Base-by-base conservation (phyloP, 2,113 vertebrate genomes). In the Phyllopteryx taeniolatus region DNA sequence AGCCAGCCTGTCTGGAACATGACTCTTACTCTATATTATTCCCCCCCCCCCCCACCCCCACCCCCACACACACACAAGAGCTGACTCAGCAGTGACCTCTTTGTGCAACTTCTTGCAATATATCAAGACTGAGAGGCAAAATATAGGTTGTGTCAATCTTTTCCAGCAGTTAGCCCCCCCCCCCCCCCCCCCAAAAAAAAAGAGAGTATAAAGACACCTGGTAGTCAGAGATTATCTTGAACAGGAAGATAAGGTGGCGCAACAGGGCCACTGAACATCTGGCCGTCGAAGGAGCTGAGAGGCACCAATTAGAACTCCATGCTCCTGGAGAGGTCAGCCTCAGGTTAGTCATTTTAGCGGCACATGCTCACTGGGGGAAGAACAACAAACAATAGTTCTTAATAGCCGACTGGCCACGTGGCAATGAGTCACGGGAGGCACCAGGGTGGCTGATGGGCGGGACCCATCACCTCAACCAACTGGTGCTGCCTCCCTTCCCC, bases 401-500 rank as follows among this genome's bases (percentile, higher is more conserved):
- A 78, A 80, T 66, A 72, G 63, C 46, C 60, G 39, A 7, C 43
- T 10, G 31, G 85, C 86, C 83, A 87, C 74, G 86, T 86, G 83
- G 87, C 86, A 70, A 49, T 67, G 65, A 63, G 56, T 13, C 64
- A 0, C 10, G 61, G 70, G 67, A 68, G 15, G 73, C 78, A 81
- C 74, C 79, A 65, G 70, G 20, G 66, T 54, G 14, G 60, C 67
- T 76, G 31, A 61, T 68, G 47, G n/a, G 74, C 71, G 33, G 22
- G 60, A 60, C 81, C 51, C 3, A 12, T 20, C 82, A 85, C 85
- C 78, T 87, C 85, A 86, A 89, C 86, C 86, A 74, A 63, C 84
- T 80, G 31, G 3, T 67, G 74, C 78, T 82, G 73, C 78, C 80
- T 4, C 19, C 53, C 20, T n/a, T 54, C 51, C 51, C 19, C 51